phyloP scores from a whole-genome alignment of 2,888 invertebrate species.

The Microctonus brassicae region DNA sequence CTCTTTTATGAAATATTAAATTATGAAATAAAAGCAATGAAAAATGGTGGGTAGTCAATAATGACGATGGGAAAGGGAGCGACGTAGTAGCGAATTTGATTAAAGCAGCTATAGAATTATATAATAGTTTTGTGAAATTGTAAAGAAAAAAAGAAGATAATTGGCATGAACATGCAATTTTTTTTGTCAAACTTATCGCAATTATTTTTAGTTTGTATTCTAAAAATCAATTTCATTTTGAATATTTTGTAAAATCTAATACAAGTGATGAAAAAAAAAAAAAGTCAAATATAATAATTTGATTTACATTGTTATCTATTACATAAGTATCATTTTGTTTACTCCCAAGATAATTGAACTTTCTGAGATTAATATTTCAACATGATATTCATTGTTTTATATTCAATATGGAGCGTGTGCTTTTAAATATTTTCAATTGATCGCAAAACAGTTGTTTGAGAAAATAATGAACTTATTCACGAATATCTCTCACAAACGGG shows the following conservation, averaged over 20 bases:
- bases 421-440: background rate
- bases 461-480: background rate
- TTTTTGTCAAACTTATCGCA: background rate
- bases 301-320: constrained; percentile 11
- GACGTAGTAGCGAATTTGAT: background rate
- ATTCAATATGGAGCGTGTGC: background rate
- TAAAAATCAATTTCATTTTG: background rate
- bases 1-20: background rate
- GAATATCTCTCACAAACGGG: background rate
- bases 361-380: background rate
- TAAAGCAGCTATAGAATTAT: background rate
- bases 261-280: constrained; percentile 35
- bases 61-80: background rate
- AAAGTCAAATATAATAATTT: constrained; percentile 48
- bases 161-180: background rate
- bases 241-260: too few species aligned
- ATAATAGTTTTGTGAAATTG: constrained; percentile 7
- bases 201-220: background rate
- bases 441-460: background rate
- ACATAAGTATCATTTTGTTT: background rate
- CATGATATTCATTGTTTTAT: background rate
- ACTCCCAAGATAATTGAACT: background rate
- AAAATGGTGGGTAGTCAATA: too few species aligned
- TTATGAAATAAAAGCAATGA: constrained; percentile 7
- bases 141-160: too few species aligned